phyloP scores from a whole-genome alignment of 1,140 invertebrate species.

The Thaumatotibia leucotreta region DNA sequence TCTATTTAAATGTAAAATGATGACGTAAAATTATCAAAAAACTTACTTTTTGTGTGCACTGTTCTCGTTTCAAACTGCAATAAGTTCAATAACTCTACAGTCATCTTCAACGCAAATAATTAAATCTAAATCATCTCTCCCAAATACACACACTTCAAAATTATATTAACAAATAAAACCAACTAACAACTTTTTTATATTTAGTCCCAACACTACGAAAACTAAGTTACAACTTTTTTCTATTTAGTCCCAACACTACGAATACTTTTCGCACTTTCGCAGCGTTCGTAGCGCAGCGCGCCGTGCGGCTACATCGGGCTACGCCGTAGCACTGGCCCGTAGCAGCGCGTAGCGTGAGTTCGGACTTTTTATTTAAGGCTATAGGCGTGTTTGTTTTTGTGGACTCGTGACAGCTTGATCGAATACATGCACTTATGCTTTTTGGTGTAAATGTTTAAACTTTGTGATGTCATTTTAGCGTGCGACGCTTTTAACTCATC shows the following conservation, averaged over 20 bases:
- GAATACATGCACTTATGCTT: neutral
- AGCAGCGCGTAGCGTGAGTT: slow-evolving; percentile 19
- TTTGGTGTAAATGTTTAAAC: too few relatives aligned
- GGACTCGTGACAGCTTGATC: neutral
- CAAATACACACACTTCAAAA: neutral
- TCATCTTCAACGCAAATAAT: slow-evolving; percentile 30
- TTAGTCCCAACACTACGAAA: too few relatives aligned
- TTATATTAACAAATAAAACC: neutral
- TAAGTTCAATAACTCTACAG: slow-evolving; percentile 43
- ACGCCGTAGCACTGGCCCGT: slow-evolving; percentile 53
- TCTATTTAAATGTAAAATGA: slow-evolving; percentile 16
- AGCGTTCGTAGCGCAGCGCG: slow-evolving; percentile 25
- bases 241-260: neutral
- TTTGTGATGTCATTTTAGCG: too few relatives aligned
- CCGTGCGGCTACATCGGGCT: slow-evolving; percentile 48
- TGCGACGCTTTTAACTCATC: too few relatives aligned
- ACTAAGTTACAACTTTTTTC: neutral
- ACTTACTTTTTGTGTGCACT: slow-evolving; percentile 40
- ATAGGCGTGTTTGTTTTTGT: neutral
- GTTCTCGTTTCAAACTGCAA: slow-evolving; percentile 40
- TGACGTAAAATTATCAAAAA: neutral
- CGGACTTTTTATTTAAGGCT: neutral
- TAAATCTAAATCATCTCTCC: neutral
- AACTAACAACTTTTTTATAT: neutral
- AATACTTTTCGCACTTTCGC: slow-evolving; percentile 32